Conservation (phyloP, 1,140 invertebrate species). For the Apolygus lucorum region DNA sequence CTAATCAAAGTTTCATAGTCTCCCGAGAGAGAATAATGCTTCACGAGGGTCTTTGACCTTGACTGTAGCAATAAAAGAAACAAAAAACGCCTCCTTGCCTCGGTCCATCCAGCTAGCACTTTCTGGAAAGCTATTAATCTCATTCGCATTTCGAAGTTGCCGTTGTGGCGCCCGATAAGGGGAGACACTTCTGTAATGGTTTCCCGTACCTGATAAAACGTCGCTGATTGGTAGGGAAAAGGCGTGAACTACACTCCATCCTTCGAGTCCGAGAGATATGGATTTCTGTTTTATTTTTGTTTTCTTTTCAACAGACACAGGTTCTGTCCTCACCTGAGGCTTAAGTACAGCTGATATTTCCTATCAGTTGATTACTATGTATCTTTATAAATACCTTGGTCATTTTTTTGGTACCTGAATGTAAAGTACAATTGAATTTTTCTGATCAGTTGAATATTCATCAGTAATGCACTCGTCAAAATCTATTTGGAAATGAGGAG, state of each 20-base stretch:
- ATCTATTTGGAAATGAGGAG: no score
- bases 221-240: not conserved
- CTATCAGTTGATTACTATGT: no score
- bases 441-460: no score
- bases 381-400: no score
- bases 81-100: not conserved
- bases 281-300: not conserved
- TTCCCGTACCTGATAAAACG: not conserved
- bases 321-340: no score
- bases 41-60: not conserved
- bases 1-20: no score
- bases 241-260: not conserved
- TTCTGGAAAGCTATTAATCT: not conserved
- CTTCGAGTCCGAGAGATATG: not conserved
- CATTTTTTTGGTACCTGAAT: no score
- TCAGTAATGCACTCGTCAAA: no score
- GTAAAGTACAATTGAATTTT: no score
- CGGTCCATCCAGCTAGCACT: not conserved
- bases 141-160: not conserved
- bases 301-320: no score
- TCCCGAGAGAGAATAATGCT: no score
- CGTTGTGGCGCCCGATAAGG: not conserved
- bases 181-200: not conserved
- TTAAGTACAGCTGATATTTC: no score
- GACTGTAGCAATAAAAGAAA: not conserved